Evolutionary conservation across 2,797 vertebrate species (phyloP).

Genomic region (Netta rufina): DNA sequence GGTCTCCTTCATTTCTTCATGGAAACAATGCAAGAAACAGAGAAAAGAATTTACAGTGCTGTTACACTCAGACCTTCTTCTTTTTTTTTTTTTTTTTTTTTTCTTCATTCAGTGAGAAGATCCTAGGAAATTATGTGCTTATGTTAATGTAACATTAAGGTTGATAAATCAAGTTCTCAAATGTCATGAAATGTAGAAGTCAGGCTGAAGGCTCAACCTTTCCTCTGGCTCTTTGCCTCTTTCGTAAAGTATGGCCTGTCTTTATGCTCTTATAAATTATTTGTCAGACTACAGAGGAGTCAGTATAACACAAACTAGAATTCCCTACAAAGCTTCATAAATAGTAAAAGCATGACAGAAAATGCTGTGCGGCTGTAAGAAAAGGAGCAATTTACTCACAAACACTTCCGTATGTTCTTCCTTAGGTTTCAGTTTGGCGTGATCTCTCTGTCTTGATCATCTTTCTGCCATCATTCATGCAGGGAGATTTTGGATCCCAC

Average conservation of each 20-base stretch:
- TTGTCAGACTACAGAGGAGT: background rate
- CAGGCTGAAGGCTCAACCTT: conserved; percentile 4
- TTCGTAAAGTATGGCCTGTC: background rate
- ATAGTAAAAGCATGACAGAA: background rate
- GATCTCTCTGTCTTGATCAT: background rate
- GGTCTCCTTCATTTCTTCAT: background rate
- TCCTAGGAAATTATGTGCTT: background rate
- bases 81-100: background rate
- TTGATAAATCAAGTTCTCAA: conserved; percentile 39
- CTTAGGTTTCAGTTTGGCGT: background rate
- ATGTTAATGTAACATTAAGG: conserved; percentile 34
- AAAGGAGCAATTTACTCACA: conserved; percentile 2
- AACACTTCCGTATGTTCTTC: background rate
- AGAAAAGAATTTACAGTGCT: background rate
- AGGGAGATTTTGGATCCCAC: background rate
- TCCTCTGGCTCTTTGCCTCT: background rate
- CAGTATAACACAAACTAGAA: background rate
- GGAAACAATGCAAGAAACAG: background rate
- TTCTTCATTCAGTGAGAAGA: background rate
- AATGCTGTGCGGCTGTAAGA: background rate
- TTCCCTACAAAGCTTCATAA: conserved; percentile 20
- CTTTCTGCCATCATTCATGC: background rate
- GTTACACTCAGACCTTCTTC: background rate
- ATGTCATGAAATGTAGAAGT: background rate
- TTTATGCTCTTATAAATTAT: background rate